A percentile compares a stretch with the other conserved stretches of the same genome.
Conservation (phyloP, 1,140 invertebrate species). For the Lordiphosa clarofinis region DNA sequence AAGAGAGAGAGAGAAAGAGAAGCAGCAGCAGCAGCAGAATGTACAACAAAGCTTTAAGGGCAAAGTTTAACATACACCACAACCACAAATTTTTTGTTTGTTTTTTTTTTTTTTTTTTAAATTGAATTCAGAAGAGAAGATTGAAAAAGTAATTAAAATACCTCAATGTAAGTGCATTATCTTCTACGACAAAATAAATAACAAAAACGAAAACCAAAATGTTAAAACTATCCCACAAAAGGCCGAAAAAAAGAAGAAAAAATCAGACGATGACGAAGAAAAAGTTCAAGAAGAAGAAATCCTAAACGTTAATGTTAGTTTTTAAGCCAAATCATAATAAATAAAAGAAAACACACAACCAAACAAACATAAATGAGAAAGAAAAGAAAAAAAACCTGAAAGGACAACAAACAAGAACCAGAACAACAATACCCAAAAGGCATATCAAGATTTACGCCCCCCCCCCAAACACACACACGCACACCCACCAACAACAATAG, state of each 20-base stretch:
- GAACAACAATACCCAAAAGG: conserved; percentile 14
- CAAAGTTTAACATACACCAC: conserved; percentile 11
- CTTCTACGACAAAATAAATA: conserved; percentile 56
- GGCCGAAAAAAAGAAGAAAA: conserved; percentile 13
- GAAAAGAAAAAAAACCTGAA: conserved; percentile 4
- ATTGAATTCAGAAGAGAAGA: conserved; percentile 35
- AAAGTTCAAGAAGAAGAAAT: conserved; percentile 3
- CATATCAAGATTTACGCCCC: conserved; percentile 13
- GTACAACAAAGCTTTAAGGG: conserved; percentile 25
- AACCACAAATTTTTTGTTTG: conserved; percentile 3
- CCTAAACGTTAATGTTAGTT: conserved; percentile 27
- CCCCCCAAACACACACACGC: not conserved
- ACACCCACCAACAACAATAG: conserved; percentile 6
- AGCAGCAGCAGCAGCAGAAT: conserved; percentile 11
- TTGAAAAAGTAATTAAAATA: conserved; percentile 78
- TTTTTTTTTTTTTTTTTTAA: too few relatives aligned
- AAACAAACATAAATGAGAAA: too few relatives aligned
- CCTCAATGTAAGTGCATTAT: conserved; percentile 78
- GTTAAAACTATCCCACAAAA: conserved; percentile 34
- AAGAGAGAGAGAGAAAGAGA: not conserved
- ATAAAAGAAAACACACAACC: conserved; percentile 5
- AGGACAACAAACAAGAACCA: conserved; percentile 30
- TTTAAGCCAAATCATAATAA: conserved; percentile 22
- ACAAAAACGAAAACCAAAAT: conserved; percentile 27
- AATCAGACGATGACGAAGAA: conserved; percentile 4